Conservation (phyloP, 2,797 vertebrate species). For the Ptychobarbus kaznakovi region DNA sequence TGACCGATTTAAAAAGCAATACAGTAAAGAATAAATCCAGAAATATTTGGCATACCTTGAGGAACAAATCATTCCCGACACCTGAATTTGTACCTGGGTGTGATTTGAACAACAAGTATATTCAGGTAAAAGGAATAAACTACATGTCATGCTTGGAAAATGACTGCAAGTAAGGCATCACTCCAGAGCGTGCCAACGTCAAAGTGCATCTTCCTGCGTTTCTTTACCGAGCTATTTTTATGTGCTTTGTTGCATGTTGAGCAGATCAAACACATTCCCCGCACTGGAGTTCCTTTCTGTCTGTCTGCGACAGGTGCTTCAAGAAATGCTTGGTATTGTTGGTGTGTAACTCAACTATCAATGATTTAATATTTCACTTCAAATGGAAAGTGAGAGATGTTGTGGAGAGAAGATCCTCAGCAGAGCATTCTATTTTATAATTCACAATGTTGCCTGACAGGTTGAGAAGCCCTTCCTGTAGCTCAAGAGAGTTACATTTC, state of each 20-base stretch:
- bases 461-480: conserved; percentile 41
- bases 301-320: conserved; percentile 75
- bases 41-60: conserved; percentile 11
- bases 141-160: conserved; percentile 26
- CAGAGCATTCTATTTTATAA: conserved; percentile 76
- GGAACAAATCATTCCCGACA: conserved; percentile 28
- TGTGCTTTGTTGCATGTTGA: conserved; percentile 43
- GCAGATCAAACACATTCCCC: conserved; percentile 37
- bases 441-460: conserved; percentile 76
- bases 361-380: conserved; percentile 79
- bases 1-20: not conserved
- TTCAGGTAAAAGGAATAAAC: conserved; percentile 32
- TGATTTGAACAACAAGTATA: conserved; percentile 13
- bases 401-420: conserved; percentile 66
- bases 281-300: conserved; percentile 63
- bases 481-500: conserved; percentile 18
- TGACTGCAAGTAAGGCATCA: conserved; percentile 44
- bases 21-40: conserved; percentile 19
- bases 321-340: conserved; percentile 74
- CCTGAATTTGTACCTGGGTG: conserved; percentile 28
- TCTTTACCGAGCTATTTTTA: conserved; percentile 41
- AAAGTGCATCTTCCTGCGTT: conserved; percentile 20
- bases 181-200: not conserved
- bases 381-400: conserved; percentile 71
- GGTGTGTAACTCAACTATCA: conserved; percentile 74